These are phyloP conservation scores for Spodoptera exigua DNA, from an alignment of 2,888 invertebrate species.

Conservation along the genomic window DNA sequence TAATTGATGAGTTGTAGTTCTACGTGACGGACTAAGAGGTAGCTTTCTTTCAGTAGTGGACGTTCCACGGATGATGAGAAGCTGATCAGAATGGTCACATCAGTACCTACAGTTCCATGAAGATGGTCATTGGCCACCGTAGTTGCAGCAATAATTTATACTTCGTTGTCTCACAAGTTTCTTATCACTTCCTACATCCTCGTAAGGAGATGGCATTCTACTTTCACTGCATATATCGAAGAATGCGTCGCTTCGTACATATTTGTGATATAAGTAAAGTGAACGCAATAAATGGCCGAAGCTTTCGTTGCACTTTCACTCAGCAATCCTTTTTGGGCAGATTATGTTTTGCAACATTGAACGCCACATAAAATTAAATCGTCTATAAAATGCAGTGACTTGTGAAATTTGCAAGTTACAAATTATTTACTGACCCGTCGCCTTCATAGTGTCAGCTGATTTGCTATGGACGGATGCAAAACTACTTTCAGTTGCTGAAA, in stretches of 20 bases:
- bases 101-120: too few species aligned
- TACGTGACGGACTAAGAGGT: too few species aligned
- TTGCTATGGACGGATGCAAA: too few species aligned
- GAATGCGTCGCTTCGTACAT: conserved; percentile 20
- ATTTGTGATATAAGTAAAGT: conserved; percentile 7
- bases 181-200: conserved; percentile 37
- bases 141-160: neutral
- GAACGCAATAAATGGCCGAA: conserved; percentile 12
- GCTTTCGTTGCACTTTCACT: conserved; percentile 44
- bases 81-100: too few species aligned
- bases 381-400: neutral
- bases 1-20: too few species aligned
- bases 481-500: too few species aligned
- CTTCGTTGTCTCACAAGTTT: neutral
- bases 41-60: too few species aligned
- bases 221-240: conserved; percentile 32
- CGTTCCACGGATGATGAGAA: too few species aligned
- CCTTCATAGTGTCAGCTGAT: too few species aligned
- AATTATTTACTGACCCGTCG: neutral
- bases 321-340: conserved; percentile 17
- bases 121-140: too few species aligned
- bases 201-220: conserved; percentile 21
- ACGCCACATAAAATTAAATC: conserved; percentile 3
- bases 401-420: neutral
- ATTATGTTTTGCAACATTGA: conserved; percentile 25